A percentile compares a stretch with the other conserved stretches of the same genome.
These are phyloP conservation scores for Himalopsyche kuldschensis DNA, from an alignment of 2,888 invertebrate species.

Conservation along the genomic window DNA sequence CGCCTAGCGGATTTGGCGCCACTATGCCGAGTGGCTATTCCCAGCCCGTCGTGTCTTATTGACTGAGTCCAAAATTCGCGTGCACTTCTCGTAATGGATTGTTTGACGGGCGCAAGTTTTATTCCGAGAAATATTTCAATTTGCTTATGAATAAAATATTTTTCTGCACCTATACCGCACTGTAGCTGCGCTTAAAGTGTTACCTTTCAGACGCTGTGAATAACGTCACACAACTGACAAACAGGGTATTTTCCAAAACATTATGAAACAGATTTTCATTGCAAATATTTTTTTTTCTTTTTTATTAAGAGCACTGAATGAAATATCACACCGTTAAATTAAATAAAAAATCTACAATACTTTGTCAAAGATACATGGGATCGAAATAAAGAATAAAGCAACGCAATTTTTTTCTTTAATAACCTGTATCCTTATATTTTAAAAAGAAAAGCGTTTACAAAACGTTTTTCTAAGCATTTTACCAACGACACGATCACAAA, in stretches of 20 bases:
- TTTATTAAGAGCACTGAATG: no score
- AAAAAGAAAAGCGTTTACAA: no score
- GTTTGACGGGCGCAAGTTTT: neutral
- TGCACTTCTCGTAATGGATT: neutral
- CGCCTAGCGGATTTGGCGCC: neutral
- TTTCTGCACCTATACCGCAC: neutral
- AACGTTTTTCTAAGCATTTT: no score
- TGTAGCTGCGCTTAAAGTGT: neutral
- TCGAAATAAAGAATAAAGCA: no score
- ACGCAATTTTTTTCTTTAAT: no score
- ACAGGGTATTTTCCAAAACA: neutral
- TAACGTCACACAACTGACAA: neutral
- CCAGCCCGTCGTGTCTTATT: neutral
- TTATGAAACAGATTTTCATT: no score
- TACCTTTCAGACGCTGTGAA: neutral
- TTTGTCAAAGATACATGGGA: no score
- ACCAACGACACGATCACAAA: no score
- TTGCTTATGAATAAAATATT: conserved; percentile 1
- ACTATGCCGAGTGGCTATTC: neutral
- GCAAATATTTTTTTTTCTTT: no score
- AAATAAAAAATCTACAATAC: no score
- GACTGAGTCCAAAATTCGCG: neutral
- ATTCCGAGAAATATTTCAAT: neutral
- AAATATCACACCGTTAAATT: no score
- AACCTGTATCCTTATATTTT: no score